Evolutionary conservation across 1,140 invertebrate species (phyloP), one percentile per base, ranked within the genome.

Genomic region (Drosophila rhopaloa): DNA sequence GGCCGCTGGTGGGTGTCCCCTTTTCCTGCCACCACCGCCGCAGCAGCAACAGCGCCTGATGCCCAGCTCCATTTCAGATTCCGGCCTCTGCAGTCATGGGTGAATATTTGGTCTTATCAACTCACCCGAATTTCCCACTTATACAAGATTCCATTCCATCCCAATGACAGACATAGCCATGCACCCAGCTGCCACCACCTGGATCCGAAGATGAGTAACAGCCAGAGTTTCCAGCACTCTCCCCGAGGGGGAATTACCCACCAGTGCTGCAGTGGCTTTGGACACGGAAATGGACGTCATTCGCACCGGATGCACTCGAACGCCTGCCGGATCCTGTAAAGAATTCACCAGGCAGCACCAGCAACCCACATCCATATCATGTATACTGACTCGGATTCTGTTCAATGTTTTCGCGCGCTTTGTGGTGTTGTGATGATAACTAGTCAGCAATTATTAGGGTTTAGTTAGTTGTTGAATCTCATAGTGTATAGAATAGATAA

Each of bases 281-380:
- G 84, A 2, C 91, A 92, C 53, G 79, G 81, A n/a, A 92, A 92
- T 73, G 90, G 91, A 5, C 78, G 91, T 27, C 91, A 92, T 50
- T 84, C 90, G 54, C 90, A 92, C 73, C 78, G 90, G 46, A 89
- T 92, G 79, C 91, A 92, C 75, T 92, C 91, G 6, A 92, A 92
- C 53, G 91, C 91, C 48, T 92, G 91, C 60, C 56, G 66, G 7
- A 72, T 92, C 27, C 72, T 92, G 32, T 92, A 92, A 55, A 79
- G 63, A 38, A 32, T 1, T 13, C 6, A 13, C 9, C 14, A 10
- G 8, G 27, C 27, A 24, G 40, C 13, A 46, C 32, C 1, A 41
- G n/a, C 50, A n/a, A 43, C 32, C 51, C 41, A 43, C 47, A 29
- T 62, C 60, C 77, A 76, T 72, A 83, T 86, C 76, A 61, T 43